Conservation (phyloP, 2,888 invertebrate genomes). For the Zygothrica quintamaculata region DNA sequence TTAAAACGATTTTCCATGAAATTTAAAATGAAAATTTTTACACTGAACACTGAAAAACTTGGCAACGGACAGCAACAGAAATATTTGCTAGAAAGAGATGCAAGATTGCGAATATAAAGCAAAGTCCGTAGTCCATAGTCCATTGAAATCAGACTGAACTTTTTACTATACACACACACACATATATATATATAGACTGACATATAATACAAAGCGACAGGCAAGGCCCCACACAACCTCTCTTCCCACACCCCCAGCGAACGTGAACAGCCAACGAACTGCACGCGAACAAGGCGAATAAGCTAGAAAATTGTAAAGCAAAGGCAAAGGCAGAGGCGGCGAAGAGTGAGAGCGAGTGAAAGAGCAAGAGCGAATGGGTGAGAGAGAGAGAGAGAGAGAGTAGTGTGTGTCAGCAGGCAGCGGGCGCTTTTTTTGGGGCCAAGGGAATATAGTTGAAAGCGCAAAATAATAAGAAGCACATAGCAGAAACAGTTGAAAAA, state of each 20-base stretch:
- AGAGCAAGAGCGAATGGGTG: slow-evolving; percentile 11
- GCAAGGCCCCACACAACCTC: slow-evolving; percentile 10
- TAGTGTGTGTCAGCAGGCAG: slow-evolving; percentile 3
- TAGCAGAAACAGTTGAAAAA: slow-evolving; percentile 35
- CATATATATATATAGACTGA: background rate
- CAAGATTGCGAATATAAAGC: slow-evolving; percentile 40
- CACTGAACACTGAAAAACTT: slow-evolving; percentile 56
- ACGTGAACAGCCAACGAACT: slow-evolving; percentile 63
- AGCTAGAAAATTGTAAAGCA: slow-evolving; percentile 76
- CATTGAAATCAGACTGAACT: slow-evolving; percentile 52
- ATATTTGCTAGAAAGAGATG: slow-evolving; percentile 14
- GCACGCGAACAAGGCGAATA: slow-evolving; percentile 67
- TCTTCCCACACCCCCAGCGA: slow-evolving; percentile 13
- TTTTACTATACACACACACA: slow-evolving; percentile 27
- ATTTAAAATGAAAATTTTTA: slow-evolving; percentile 70
- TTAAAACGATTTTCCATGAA: slow-evolving; percentile 77
- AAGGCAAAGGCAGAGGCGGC: slow-evolving; percentile 18
- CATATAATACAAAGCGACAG: slow-evolving; percentile 1
- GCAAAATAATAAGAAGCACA: slow-evolving; percentile 16
- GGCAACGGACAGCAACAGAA: slow-evolving; percentile 1
- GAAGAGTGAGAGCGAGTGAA: slow-evolving; percentile 25
- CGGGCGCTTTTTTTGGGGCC: slow-evolving; percentile 50
- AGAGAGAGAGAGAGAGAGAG: slow-evolving; percentile 4
- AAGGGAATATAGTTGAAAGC: slow-evolving; percentile 55
- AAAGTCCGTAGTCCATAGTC: slow-evolving; percentile 46